Percentiles rank a stretch among this genome's conserved stretches.
Conservation (phyloP, 2,888 invertebrate genomes). For the Lasioglossum pauxillum region DNA sequence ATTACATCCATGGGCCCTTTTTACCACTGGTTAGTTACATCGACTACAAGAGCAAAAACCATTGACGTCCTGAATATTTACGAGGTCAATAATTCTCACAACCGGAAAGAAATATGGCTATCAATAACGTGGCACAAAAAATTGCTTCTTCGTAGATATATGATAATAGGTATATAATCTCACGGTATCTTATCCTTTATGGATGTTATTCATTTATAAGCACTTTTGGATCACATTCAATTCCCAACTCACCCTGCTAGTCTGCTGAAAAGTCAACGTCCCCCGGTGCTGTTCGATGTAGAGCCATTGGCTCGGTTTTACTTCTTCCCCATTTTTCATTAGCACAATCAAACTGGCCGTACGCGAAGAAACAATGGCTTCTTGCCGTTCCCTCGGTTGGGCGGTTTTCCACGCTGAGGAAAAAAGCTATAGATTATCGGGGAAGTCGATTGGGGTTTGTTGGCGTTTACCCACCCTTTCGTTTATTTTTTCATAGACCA, state of each 20-base stretch:
- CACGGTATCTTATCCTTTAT: slow-evolving; percentile 76
- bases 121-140: slow-evolving; percentile 43
- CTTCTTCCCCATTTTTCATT: slow-evolving; percentile 79
- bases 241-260: slow-evolving; percentile 62
- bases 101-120: slow-evolving; percentile 46
- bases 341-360: slow-evolving; percentile 73
- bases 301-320: slow-evolving; percentile 68
- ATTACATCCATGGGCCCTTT: background rate
- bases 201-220: slow-evolving; percentile 78
- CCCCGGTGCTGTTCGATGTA: slow-evolving; percentile 41
- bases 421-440: slow-evolving; percentile 70
- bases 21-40: slow-evolving; percentile 3
- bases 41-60: slow-evolving; percentile 27
- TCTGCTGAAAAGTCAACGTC: slow-evolving; percentile 28
- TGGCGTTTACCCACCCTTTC: slow-evolving; percentile 49
- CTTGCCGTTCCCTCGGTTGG: slow-evolving; percentile 62
- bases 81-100: slow-evolving; percentile 42
- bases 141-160: slow-evolving; percentile 62
- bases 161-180: slow-evolving; percentile 76
- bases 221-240: slow-evolving; percentile 79
- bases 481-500: slow-evolving; percentile 39
- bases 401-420: slow-evolving; percentile 50
- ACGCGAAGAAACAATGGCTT: slow-evolving; percentile 72
- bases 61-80: slow-evolving; percentile 44
- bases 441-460: slow-evolving; percentile 51